Evolutionary conservation across 2,797 vertebrate genomes (phyloP), one percentile per base, ranked within the genome.

Genomic region (Pagetopsis macropterus): DNA sequence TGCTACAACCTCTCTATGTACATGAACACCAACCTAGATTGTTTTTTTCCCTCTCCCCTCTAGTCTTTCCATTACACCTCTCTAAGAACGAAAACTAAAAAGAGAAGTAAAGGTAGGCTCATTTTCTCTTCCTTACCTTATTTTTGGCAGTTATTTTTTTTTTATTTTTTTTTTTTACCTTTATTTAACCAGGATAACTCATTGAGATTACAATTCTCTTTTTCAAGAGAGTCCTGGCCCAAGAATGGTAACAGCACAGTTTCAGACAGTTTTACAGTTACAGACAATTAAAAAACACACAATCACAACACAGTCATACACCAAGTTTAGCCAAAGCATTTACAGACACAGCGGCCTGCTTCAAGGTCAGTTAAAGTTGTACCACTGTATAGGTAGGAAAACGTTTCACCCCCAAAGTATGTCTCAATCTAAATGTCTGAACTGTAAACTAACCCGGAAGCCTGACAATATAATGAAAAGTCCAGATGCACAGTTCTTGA

Each of bases 61-160:
- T 76, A 97, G 96, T 94, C 96, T 87, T 96, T 96, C 85, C 95
- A 96, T 90, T 96, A 96, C 87, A 94, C 96, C 82, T 97, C 96
- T 76, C 89, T 97, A 92, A 95, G 96, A 92, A 95, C 95, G 56
- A 97, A 96, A 95, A 95, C 95, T 95, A 97, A 96, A 93, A 96
- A 94, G 93, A 95, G 95, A 94, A 95, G 95, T 89, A 97, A 96
- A 96, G 96, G 96, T 97, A 93, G 81, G 58, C 1, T 15, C 37
- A 2, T 70, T 50, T 62, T 64, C 37, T 59, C 10, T 57, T 23
- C 60, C 4, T 23, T 16, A 9, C 56, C 15, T 52, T 6, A 40
- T 21, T 56, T 10, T 46, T 49, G 41, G 37, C 46, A 9, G 16
- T n/a, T 45, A 3, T 23, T 23, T 23, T 21, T 2, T 2, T 2